phyloP scores from a whole-genome alignment of 2,888 invertebrate genomes.

The Tachina fera region DNA sequence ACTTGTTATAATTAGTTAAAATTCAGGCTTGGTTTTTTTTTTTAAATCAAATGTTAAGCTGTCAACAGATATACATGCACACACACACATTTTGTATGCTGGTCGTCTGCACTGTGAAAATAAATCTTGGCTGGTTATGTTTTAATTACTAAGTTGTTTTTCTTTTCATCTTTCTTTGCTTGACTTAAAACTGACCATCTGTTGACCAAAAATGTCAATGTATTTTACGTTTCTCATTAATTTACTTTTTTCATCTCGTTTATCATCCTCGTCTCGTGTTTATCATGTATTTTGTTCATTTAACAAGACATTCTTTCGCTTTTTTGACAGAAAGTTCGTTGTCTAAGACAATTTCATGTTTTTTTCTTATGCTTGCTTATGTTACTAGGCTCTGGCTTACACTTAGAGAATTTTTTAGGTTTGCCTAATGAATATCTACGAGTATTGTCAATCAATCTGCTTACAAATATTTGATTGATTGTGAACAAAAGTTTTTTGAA shows the following conservation, averaged over 20 bases:
- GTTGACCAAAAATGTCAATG: conserved; percentile 57
- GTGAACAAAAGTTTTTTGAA: neutral
- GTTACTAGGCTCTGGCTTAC: conserved; percentile 16
- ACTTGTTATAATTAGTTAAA: conserved; percentile 63
- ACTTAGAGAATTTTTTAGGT: conserved; percentile 30
- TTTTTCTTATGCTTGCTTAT: conserved; percentile 34
- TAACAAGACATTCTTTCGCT: conserved; percentile 50
- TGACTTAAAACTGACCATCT: conserved; percentile 50
- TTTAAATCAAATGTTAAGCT: conserved; percentile 41
- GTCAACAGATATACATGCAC: conserved; percentile 14
- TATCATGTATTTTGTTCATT: conserved; percentile 48
- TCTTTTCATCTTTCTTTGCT: conserved; percentile 27
- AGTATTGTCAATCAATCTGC: neutral
- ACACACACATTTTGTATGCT: neutral
- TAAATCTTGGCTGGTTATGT: conserved; percentile 28
- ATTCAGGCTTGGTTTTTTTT: neutral
- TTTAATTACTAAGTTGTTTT: conserved; percentile 47
- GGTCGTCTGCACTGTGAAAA: conserved; percentile 1
- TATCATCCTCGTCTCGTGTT: conserved; percentile 38
- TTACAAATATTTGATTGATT: conserved; percentile 23
- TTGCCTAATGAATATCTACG: neutral
- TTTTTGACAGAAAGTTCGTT: conserved; percentile 48
- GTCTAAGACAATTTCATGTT: conserved; percentile 41
- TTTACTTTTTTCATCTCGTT: conserved; percentile 18
- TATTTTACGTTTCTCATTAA: conserved; percentile 54